These are phyloP conservation scores for Sminthurides bifidus DNA, from an alignment of 1,140 invertebrate species.

Conservation along the genomic window DNA sequence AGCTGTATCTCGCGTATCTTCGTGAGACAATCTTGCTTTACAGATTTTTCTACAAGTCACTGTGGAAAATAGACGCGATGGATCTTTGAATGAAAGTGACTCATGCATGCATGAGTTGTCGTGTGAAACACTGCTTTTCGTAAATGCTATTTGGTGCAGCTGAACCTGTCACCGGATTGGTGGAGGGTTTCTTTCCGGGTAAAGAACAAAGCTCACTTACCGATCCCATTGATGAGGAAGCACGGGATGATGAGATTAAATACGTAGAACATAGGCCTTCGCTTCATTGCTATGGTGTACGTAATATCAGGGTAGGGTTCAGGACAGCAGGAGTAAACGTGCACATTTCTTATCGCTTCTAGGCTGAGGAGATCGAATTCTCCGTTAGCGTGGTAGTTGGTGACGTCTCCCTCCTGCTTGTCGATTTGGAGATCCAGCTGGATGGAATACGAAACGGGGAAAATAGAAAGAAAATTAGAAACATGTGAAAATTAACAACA, in stretches of 20 bases:
- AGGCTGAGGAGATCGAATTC: conserved; percentile 67
- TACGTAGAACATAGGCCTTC: conserved; percentile 79
- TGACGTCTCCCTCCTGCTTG: conserved; percentile 57
- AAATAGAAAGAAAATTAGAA: background rate
- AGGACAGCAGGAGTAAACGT: conserved; percentile 56
- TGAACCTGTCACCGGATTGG: too few relatives aligned
- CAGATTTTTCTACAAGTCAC: too few relatives aligned
- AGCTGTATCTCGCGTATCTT: too few relatives aligned
- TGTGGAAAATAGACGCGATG: too few relatives aligned
- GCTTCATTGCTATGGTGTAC: conserved; percentile 51
- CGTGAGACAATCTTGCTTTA: too few relatives aligned
- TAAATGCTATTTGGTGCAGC: too few relatives aligned
- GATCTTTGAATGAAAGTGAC: too few relatives aligned
- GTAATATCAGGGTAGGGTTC: conserved; percentile 44
- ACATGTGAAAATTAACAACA: background rate
- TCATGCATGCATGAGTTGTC: too few relatives aligned
- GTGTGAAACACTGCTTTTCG: too few relatives aligned
- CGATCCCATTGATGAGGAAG: conserved; percentile 73
- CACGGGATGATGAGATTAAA: conserved; percentile 84
- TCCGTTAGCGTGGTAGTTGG: conserved; percentile 65
- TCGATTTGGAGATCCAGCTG: conserved; percentile 59
- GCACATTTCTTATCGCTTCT: conserved; percentile 53
- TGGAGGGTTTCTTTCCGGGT: too few relatives aligned
- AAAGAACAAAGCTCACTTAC: too few relatives aligned
- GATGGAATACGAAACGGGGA: conserved; percentile 15